A percentile compares a stretch with the other conserved stretches of the same genome.
Evolutionary conservation across 92 coral and sea anemone genomes (phyloP).

Genomic region (Palythoa grandiflora): DNA sequence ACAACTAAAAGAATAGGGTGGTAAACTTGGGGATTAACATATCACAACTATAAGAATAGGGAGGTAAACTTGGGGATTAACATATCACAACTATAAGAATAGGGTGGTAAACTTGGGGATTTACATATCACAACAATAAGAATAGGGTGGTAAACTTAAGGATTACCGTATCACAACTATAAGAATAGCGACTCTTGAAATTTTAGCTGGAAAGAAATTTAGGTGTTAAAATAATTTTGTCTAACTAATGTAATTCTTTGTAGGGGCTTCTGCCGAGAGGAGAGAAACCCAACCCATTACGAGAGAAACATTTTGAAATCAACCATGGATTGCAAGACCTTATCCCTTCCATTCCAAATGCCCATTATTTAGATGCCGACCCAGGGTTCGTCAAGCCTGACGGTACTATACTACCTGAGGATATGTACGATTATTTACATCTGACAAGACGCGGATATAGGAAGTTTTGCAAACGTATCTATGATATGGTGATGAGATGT

Average conservation of each 20-base stretch:
- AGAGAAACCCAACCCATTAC: conserved; percentile 88
- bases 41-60: too few species aligned
- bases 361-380: conserved; percentile 87
- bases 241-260: background rate
- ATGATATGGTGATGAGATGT: conserved; percentile 80
- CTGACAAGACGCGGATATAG: conserved; percentile 85
- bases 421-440: conserved; percentile 93
- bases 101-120: too few species aligned
- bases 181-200: too few species aligned
- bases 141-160: too few species aligned
- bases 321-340: conserved; percentile 81
- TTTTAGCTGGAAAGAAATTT: too few species aligned
- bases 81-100: too few species aligned
- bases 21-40: too few species aligned
- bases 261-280: conserved; percentile 96
- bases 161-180: too few species aligned
- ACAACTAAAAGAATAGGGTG: too few species aligned
- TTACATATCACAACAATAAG: too few species aligned
- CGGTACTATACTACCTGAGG: conserved; percentile 80
- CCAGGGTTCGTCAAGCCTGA: conserved; percentile 94
- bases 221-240: too few species aligned
- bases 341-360: conserved; percentile 78
- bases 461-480: conserved; percentile 70
- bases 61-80: too few species aligned
- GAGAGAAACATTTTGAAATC: conserved; percentile 89